Conservation (phyloP, 2,888 invertebrate species). For the Eledone cirrhosa region DNA sequence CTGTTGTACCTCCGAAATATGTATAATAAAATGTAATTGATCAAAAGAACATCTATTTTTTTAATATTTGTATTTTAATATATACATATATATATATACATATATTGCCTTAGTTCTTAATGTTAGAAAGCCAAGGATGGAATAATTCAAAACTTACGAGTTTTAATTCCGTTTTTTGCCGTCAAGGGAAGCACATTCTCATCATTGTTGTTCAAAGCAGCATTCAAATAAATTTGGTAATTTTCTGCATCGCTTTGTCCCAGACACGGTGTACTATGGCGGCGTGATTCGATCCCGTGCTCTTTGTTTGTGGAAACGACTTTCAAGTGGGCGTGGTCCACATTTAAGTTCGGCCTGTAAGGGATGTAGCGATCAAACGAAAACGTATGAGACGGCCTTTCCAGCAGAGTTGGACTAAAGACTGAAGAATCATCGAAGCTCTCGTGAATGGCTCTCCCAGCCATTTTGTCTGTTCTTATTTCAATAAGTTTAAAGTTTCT, state of each 20-base stretch:
- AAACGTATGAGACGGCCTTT: neutral
- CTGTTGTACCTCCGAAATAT: no score
- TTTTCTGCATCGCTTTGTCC: neutral
- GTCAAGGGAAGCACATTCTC: conserved; percentile 42
- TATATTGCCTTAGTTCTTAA: no score
- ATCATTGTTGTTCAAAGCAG: conserved; percentile 35
- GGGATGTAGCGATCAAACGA: conserved; percentile 49
- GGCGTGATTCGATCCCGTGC: neutral
- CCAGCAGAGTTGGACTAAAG: neutral
- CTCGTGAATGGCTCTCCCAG: neutral
- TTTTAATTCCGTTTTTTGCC: neutral
- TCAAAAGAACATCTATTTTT: no score
- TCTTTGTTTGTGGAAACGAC: conserved; percentile 33
- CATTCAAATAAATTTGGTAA: conserved; percentile 39
- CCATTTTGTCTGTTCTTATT: neutral
- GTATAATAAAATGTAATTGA: no score
- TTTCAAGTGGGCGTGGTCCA: conserved; percentile 43
- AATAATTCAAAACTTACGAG: neutral
- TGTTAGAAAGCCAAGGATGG: no score
- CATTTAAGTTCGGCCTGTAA: conserved; percentile 44
- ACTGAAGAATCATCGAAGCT: neutral
- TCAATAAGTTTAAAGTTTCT: no score
- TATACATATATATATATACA: no score
- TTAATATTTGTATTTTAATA: no score
- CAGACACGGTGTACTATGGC: conserved; percentile 33